Evolutionary conservation across 1,140 invertebrate species (phyloP).

Genomic region (Dinothrombium tinctorium): DNA sequence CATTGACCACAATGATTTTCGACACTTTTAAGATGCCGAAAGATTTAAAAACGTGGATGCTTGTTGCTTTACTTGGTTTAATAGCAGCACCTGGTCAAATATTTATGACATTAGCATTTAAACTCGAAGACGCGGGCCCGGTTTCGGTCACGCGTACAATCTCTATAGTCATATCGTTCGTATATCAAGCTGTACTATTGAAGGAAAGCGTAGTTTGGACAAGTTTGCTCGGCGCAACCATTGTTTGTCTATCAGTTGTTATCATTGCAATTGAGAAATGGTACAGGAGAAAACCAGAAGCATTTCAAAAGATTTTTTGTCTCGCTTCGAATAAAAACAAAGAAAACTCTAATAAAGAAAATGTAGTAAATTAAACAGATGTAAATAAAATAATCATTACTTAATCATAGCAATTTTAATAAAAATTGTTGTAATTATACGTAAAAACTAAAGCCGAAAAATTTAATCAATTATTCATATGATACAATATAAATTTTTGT

Average conservation of each 20-base stretch:
- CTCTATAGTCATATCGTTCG: constrained; percentile 69
- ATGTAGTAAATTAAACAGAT: too few species aligned
- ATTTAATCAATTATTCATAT: too few species aligned
- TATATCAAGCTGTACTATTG: constrained; percentile 36
- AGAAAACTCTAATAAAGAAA: too few species aligned
- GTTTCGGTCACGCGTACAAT: constrained; percentile 62
- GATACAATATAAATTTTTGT: too few species aligned
- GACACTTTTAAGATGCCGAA: not conserved
- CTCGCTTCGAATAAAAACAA: too few species aligned
- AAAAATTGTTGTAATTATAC: too few species aligned
- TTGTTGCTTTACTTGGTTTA: not conserved
- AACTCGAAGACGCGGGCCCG: constrained; percentile 65
- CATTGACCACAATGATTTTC: not conserved
- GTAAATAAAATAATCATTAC: too few species aligned
- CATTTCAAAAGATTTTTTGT: not conserved
- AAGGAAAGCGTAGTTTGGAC: constrained; percentile 1
- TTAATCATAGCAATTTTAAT: too few species aligned
- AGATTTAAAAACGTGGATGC: not conserved
- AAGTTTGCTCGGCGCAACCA: not conserved
- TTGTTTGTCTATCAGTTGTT: constrained; percentile 1
- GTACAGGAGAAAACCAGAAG: not conserved
- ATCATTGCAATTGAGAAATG: not conserved
- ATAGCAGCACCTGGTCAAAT: constrained; percentile 63
- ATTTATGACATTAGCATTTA: constrained; percentile 51
- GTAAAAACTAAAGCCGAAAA: too few species aligned